phyloP scores from a whole-genome alignment of 2,888 invertebrate genomes.

The Diadegma fenestrale region DNA sequence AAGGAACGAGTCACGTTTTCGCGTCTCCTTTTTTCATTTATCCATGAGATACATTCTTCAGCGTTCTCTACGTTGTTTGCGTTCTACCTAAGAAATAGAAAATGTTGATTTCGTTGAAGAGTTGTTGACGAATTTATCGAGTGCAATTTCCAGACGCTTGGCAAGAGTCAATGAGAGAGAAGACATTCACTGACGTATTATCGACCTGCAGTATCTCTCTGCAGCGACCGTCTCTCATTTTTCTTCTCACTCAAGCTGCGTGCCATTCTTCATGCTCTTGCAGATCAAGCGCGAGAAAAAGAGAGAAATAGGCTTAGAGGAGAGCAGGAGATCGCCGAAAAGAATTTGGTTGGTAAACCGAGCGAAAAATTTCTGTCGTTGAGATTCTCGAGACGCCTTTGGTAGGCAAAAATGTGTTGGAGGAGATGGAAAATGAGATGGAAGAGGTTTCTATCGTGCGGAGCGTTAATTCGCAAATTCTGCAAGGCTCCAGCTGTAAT shows the following conservation, averaged over 20 bases:
- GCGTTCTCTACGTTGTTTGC: not conserved
- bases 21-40: slow-evolving; percentile 45
- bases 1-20: slow-evolving; percentile 48
- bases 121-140: slow-evolving; percentile 66
- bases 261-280: slow-evolving; percentile 12
- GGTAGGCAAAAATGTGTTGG: slow-evolving; percentile 40
- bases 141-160: slow-evolving; percentile 57
- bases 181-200: slow-evolving; percentile 43
- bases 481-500: slow-evolving; percentile 18
- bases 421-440: slow-evolving; percentile 47
- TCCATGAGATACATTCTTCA: slow-evolving; percentile 36
- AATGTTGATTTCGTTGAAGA: slow-evolving; percentile 61
- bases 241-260: not conserved
- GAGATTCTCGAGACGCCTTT: slow-evolving; percentile 33
- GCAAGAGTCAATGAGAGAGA: slow-evolving; percentile 34
- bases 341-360: slow-evolving; percentile 61
- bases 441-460: slow-evolving; percentile 24
- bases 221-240: slow-evolving; percentile 1
- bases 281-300: slow-evolving; percentile 5
- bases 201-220: slow-evolving; percentile 2
- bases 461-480: slow-evolving; percentile 50
- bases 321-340: slow-evolving; percentile 34
- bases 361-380: slow-evolving; percentile 58
- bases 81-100: slow-evolving; percentile 33
- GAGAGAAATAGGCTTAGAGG: slow-evolving; percentile 14